Conservation (phyloP, 2,888 invertebrate genomes). For the Mythimna loreyi region DNA sequence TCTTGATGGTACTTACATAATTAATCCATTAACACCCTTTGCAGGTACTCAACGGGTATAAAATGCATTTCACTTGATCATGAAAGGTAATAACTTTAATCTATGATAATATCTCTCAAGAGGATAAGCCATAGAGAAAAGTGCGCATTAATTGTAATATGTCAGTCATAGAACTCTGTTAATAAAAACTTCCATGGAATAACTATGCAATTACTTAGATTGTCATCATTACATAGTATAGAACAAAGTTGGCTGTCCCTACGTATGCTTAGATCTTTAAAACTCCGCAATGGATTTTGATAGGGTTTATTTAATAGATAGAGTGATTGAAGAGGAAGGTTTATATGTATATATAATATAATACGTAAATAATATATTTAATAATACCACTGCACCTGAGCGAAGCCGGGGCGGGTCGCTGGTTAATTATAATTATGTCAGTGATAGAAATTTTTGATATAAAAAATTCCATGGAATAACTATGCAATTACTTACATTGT, state of each 20-base stretch:
- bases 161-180: neutral
- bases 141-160: constrained; percentile 14
- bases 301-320: no score
- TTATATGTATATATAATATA: no score
- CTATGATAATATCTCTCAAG: constrained; percentile 19
- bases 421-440: constrained; percentile 16
- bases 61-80: neutral
- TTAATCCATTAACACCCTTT: constrained; percentile 26
- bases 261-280: no score
- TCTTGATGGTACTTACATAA: constrained; percentile 12
- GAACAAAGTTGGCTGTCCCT: no score
- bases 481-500: neutral
- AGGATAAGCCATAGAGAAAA: constrained; percentile 22
- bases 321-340: no score
- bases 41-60: constrained; percentile 8
- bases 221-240: no score
- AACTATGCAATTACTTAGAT: neutral
- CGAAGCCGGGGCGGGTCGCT: no score
- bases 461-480: constrained; percentile 5
- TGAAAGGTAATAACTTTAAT: constrained; percentile 28
- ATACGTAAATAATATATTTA: no score
- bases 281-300: no score
- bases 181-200: constrained; percentile 13
- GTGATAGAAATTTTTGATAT: constrained; percentile 5
- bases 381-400: no score